phyloP scores from a whole-genome alignment of 2,797 vertebrate species.

The Cossypha heuglini region DNA sequence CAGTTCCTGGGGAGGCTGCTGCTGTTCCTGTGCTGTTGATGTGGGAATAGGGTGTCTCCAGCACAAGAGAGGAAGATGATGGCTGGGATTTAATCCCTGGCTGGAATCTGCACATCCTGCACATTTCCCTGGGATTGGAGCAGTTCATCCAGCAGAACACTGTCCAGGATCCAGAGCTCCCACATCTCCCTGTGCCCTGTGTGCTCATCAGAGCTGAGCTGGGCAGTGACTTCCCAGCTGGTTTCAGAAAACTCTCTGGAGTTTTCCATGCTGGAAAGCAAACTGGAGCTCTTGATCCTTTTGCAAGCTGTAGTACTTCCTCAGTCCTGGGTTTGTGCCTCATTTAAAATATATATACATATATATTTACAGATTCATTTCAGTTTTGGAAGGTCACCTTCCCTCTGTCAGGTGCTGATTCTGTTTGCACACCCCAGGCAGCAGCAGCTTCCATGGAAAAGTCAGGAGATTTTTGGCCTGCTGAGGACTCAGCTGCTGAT shows the following conservation, averaged over 20 bases:
- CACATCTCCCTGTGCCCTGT: background rate
- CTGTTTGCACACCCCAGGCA: background rate
- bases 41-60: background rate
- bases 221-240: background rate
- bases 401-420: background rate
- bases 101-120: background rate
- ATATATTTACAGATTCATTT: background rate
- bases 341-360: fast-evolving
- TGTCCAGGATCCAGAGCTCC: background rate
- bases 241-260: background rate
- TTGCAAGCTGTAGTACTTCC: background rate
- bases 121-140: background rate
- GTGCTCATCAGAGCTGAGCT: background rate
- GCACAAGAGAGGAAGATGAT: background rate
- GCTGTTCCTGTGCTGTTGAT: background rate
- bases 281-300: background rate
- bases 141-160: background rate
- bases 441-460: background rate
- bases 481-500: background rate
- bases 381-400: background rate
- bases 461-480: background rate
- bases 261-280: background rate
- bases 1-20: background rate
- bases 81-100: background rate
- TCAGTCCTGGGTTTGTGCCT: background rate